A percentile compares a stretch with the other conserved stretches of the same genome.
phyloP scores from a whole-genome alignment of 2,888 invertebrate species.

The Pseudeuparius sepicola region DNA sequence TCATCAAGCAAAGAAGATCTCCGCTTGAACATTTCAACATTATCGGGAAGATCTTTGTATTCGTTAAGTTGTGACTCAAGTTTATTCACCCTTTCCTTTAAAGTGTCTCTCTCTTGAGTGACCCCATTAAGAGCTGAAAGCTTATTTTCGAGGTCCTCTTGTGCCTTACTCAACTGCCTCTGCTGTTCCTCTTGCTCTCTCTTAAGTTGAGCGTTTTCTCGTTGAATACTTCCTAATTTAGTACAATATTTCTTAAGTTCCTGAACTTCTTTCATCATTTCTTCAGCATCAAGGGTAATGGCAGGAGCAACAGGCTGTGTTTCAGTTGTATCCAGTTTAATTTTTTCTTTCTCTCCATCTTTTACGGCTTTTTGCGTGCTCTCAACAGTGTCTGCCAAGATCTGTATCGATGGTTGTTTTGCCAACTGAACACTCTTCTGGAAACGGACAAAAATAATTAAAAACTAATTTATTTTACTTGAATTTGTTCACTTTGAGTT shows the following conservation, averaged over 20 bases:
- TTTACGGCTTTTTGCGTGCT: no score
- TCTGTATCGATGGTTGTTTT: no score
- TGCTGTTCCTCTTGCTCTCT: constrained; percentile 31
- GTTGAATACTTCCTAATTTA: constrained; percentile 31
- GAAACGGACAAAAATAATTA: no score
- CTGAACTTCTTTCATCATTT: constrained; percentile 32
- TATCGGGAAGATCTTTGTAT: constrained; percentile 29
- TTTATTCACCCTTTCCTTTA: constrained; percentile 26
- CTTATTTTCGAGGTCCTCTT: constrained; percentile 21
- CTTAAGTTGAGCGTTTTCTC: constrained; percentile 32
- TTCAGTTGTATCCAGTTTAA: no score
- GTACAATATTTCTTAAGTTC: constrained; percentile 34
- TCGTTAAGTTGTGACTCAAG: constrained; percentile 29
- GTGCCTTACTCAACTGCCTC: constrained; percentile 18
- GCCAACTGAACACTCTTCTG: no score
- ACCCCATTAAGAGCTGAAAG: constrained; percentile 22
- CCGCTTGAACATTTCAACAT: constrained; percentile 30
- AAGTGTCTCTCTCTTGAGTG: constrained; percentile 28
- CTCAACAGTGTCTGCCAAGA: no score
- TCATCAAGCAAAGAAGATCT: constrained; percentile 30
- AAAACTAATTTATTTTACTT: no score
- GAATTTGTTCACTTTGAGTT: no score
- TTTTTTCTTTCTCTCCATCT: no score
- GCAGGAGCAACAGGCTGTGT: no score
- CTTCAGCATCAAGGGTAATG: no score